Conservation (phyloP, 2,888 invertebrate species). For the Ophion ellenae region DNA sequence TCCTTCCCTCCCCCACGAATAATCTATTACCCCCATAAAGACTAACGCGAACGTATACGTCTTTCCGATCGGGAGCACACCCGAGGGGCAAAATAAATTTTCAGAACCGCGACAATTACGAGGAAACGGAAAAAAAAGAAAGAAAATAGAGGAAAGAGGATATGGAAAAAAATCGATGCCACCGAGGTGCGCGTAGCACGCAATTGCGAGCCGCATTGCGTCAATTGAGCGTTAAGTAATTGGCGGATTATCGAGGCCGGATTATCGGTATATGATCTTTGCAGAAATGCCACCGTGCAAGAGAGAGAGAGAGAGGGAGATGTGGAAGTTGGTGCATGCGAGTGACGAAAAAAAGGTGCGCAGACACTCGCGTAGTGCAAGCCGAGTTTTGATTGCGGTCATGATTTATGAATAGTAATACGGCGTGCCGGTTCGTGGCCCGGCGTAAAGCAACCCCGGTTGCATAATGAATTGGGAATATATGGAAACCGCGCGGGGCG, state of each 20-base stretch:
- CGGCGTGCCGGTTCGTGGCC: slow-evolving; percentile 26
- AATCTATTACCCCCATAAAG: slow-evolving; percentile 40
- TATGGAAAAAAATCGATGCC: slow-evolving; percentile 1
- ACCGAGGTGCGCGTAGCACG: background rate
- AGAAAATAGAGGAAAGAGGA: background rate
- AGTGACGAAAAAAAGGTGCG: background rate
- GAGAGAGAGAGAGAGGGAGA: background rate
- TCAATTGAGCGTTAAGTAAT: slow-evolving; percentile 31
- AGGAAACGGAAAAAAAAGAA: background rate
- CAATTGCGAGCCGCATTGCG: slow-evolving; percentile 9
- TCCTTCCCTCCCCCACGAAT: slow-evolving; percentile 16
- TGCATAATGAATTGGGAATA: slow-evolving; percentile 60
- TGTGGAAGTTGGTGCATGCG: too few relatives aligned
- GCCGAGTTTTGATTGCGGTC: slow-evolving; percentile 65
- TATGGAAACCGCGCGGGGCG: slow-evolving; percentile 1
- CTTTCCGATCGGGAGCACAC: slow-evolving; percentile 9
- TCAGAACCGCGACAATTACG: background rate
- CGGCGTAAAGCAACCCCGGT: slow-evolving; percentile 38
- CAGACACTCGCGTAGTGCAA: slow-evolving; percentile 22
- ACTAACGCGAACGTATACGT: slow-evolving; percentile 11
- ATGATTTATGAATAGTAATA: slow-evolving; percentile 66
- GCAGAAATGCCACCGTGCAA: slow-evolving; percentile 12
- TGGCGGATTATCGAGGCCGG: slow-evolving; percentile 31
- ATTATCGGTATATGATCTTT: background rate
- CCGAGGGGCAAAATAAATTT: slow-evolving; percentile 42